Evolutionary conservation across 2,888 invertebrate genomes (phyloP), one percentile per base, ranked within the genome.

Genomic region (Coecobrya sp.): DNA sequence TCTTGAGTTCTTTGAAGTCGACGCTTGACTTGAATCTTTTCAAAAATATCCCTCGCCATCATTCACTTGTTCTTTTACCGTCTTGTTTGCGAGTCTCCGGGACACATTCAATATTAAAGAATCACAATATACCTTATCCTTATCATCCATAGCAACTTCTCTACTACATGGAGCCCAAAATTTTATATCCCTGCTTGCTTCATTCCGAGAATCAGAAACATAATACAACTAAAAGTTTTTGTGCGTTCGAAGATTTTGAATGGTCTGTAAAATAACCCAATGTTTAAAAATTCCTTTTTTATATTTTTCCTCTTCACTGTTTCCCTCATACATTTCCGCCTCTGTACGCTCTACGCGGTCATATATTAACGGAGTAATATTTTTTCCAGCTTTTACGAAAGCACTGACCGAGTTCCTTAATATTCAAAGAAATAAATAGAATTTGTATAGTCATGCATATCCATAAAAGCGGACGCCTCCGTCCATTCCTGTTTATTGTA

Each of bases 21-120:
- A 11, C 27, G 62, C 62, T 65, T 22, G 8, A 19, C 30, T 68
- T 68, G 68, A 68, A 30, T 68, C 30, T 42, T 36, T 70, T 42
- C 27, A 42, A 7, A 70, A 42, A 70, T n/a, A n/a, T 42, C 42
- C 70, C 42, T 70, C 70, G 19, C 11, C 36, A n/a, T 42, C 42
- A 70, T 70, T 70, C 70, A 36, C 70, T 70, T 19, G n/a, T 36
- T 42, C 19, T 19, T 42, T 36, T 36, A 5, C 68, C 1, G 27
- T 36, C n/a, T 68, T 27, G 16, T 30, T 27, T 68, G 27, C 13
- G 10, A 36, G 19, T 0, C 70, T 36, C 1, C 19, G 70, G 36
- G 70, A 36, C 70, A 70, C 36, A 70, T 70, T 30, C 42, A 36
- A 36, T 70, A 65, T 65, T 65, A 65, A 65, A 22, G 65, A 22